Conservation (phyloP, 2,888 invertebrate genomes). For the Callyntrura guangdongensis region DNA sequence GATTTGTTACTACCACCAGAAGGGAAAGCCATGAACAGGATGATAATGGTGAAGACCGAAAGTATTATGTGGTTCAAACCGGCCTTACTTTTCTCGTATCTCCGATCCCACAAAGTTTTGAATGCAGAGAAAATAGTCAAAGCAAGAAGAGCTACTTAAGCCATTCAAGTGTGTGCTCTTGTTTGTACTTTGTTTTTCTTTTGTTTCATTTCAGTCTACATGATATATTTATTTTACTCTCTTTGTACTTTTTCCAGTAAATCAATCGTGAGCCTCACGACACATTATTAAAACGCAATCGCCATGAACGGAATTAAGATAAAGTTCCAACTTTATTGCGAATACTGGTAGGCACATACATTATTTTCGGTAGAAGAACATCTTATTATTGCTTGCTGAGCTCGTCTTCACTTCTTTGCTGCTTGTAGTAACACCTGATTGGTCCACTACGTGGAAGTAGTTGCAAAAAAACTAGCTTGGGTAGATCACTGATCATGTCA, state of each 20-base stretch:
- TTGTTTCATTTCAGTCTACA: no score
- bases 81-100: no score
- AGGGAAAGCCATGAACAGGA: background rate
- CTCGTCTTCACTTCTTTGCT: background rate
- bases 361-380: conserved; percentile 14
- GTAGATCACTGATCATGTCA: conserved; percentile 55
- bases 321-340: background rate
- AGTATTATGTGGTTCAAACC: no score
- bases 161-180: no score
- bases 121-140: no score
- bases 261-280: no score
- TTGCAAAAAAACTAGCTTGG: conserved; percentile 12
- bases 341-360: no score
- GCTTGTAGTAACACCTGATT: background rate
- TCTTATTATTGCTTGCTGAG: background rate
- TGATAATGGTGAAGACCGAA: background rate
- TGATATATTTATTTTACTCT: no score
- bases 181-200: no score
- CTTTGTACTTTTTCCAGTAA: no score
- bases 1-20: background rate
- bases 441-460: background rate
- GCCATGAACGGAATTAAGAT: conserved; percentile 19
- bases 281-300: conserved; percentile 29
- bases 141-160: no score
- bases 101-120: no score